Conservation (phyloP, 2,797 vertebrate species). For the Tadarida brasiliensis region DNA sequence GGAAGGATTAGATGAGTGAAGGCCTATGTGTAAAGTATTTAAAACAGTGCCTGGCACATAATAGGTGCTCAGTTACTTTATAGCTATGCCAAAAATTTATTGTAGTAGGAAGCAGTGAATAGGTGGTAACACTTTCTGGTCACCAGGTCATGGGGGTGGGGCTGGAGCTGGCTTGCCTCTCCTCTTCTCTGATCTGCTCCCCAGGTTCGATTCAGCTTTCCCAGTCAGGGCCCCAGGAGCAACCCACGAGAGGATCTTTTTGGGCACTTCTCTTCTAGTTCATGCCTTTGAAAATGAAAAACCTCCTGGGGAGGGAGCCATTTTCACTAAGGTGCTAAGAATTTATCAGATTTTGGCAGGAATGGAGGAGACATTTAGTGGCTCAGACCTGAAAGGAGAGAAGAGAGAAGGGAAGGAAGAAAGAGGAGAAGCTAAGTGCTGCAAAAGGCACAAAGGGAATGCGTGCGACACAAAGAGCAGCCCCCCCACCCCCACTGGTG, state of each 20-base stretch:
- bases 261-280: background rate
- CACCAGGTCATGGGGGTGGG: background rate
- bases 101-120: background rate
- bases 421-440: background rate
- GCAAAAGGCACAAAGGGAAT: background rate
- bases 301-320: background rate
- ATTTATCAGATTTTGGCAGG: background rate
- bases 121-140: background rate
- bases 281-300: constrained; percentile 14
- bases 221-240: too few species aligned
- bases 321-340: constrained; percentile 28
- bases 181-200: background rate
- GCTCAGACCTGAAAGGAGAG: background rate
- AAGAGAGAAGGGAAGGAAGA: background rate
- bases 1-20: background rate
- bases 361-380: background rate
- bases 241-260: background rate
- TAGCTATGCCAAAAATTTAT: background rate
- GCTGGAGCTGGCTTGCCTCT: background rate
- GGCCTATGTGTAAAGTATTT: background rate
- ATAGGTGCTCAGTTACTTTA: background rate
- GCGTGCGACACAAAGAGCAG: background rate
- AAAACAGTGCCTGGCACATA: background rate
- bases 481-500: too few species aligned
- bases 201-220: background rate